Percentiles rank a stretch among this genome's conserved stretches.
These are phyloP conservation scores for Tokudaia muenninki DNA, from an alignment of 2,797 vertebrate genomes.

Conservation along the genomic window DNA sequence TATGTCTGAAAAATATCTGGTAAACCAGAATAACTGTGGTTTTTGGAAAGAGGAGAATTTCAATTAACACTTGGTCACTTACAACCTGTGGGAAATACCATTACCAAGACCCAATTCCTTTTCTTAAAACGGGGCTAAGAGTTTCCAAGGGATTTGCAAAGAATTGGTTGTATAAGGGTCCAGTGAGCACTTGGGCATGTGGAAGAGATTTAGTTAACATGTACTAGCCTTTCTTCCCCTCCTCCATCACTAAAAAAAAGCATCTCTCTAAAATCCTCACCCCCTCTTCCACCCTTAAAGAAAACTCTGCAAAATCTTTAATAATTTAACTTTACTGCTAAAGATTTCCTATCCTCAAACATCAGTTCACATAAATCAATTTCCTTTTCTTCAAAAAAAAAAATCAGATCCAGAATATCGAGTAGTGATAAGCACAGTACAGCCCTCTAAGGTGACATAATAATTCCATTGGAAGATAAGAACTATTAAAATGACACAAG, in stretches of 20 bases:
- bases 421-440: not conserved
- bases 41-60: conserved; percentile 27
- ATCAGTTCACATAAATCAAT: not conserved
- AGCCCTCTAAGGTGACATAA: not conserved
- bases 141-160: not conserved
- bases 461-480: not conserved
- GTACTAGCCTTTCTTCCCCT: not conserved
- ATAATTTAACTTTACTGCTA: not conserved
- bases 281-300: not conserved
- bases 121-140: conserved; percentile 37
- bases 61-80: not conserved
- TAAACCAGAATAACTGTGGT: not conserved
- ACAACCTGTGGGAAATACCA: not conserved
- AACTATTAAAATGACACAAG: not conserved
- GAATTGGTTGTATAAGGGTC: not conserved
- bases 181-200: not conserved
- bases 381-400: not conserved
- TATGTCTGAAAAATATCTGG: not conserved
- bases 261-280: not conserved
- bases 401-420: not conserved
- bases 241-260: not conserved
- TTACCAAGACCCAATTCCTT: not conserved
- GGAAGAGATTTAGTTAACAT: not conserved
- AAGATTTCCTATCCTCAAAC: not conserved
- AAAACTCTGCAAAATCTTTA: not conserved